These are phyloP conservation scores for Tangara arthus DNA, from an alignment of 2,797 vertebrate species.

Conservation along the genomic window DNA sequence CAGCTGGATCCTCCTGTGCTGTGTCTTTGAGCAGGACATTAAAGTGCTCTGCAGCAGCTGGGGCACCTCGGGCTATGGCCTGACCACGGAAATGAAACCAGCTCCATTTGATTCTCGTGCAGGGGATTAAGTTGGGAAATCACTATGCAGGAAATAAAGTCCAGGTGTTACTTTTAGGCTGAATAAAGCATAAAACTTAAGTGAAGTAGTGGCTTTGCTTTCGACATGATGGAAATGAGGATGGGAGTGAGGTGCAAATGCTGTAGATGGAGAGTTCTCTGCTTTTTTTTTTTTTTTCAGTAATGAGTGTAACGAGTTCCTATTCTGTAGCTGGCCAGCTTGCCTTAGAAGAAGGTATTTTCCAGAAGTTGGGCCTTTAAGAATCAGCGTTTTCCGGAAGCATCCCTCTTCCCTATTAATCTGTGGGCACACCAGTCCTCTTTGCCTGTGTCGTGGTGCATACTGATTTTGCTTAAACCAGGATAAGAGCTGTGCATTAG, in stretches of 20 bases:
- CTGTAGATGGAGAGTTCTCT: neutral
- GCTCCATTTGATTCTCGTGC: neutral
- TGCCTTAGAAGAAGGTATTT: neutral
- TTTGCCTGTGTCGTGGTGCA: neutral
- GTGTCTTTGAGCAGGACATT: neutral
- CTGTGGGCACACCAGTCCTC: neutral
- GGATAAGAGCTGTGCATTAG: neutral
- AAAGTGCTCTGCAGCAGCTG: neutral
- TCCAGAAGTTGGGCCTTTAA: neutral
- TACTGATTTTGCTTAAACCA: neutral
- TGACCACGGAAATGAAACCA: neutral
- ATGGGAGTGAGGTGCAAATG: neutral
- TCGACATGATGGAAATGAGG: neutral
- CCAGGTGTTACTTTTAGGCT: slow-evolving; percentile 25
- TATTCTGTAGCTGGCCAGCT: neutral
- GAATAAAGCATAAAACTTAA: neutral
- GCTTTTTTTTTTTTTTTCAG: rapidly evolving
- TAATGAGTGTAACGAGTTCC: neutral
- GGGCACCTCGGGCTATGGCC: neutral
- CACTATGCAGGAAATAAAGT: neutral
- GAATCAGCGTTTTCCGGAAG: neutral
- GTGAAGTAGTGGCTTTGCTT: neutral
- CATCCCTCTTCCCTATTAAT: neutral
- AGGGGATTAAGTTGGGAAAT: slow-evolving; percentile 22
- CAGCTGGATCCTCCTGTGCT: neutral